phyloP scores from a whole-genome alignment of 1,140 invertebrate genomes.

The Metaphire vulgaris region DNA sequence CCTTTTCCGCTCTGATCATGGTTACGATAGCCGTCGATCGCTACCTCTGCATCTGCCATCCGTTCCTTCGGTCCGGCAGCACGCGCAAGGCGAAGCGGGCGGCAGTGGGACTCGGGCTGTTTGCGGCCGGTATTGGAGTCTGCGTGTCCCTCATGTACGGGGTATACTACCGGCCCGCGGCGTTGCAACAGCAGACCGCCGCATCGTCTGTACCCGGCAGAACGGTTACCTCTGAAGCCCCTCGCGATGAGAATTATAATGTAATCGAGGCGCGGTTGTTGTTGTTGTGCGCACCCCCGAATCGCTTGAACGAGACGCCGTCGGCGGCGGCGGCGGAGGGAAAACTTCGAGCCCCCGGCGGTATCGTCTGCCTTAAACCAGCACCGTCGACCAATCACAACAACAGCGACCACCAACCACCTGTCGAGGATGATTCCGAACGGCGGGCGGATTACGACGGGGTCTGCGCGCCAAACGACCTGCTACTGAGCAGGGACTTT shows the following conservation, averaged over 20 bases:
- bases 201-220: too few relatives aligned
- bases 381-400: neutral
- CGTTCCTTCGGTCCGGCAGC: constrained; percentile 37
- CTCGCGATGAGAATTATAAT: too few relatives aligned
- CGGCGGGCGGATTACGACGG: too few relatives aligned
- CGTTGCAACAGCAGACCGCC: neutral
- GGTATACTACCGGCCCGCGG: too few relatives aligned
- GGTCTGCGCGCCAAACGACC: neutral
- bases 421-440: too few relatives aligned
- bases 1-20: constrained; percentile 32
- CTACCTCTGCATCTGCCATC: constrained; percentile 50
- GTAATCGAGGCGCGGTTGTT: too few relatives aligned
- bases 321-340: neutral
- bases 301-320: too few relatives aligned
- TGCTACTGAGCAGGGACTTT: neutral
- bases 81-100: constrained; percentile 34
- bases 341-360: neutral
- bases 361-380: neutral
- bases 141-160: constrained; percentile 6
- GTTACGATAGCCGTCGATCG: constrained; percentile 49
- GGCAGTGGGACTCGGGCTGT: neutral
- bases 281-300: too few relatives aligned
- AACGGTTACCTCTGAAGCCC: too few relatives aligned
- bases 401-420: neutral
- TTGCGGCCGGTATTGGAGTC: constrained; percentile 3